Evolutionary conservation across 2,888 invertebrate genomes (phyloP).

Genomic region (Parelbella ahira): DNA sequence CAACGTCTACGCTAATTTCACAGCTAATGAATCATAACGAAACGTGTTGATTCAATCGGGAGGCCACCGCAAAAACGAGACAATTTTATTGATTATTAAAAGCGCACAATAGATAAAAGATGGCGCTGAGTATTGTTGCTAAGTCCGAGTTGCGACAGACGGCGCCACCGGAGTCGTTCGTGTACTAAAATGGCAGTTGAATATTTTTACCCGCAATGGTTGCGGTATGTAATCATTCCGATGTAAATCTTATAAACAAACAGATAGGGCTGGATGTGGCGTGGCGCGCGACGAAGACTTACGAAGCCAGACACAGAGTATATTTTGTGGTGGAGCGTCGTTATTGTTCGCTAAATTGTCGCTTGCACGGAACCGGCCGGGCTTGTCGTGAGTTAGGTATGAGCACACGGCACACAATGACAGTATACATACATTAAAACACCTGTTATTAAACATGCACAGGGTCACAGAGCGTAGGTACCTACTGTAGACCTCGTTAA

Average conservation of each 20-base stretch:
- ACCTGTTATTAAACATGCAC: constrained; percentile 77
- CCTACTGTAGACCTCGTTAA: constrained; percentile 60
- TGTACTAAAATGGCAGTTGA: constrained; percentile 79
- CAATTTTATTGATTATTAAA: constrained; percentile 71
- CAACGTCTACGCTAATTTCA: constrained; percentile 29
- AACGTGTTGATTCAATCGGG: constrained; percentile 29
- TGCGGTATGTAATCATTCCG: constrained; percentile 30
- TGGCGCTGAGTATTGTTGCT: constrained; percentile 75
- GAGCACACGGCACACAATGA: constrained; percentile 66
- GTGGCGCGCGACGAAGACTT: constrained; percentile 46
- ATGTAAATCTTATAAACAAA: constrained; percentile 38
- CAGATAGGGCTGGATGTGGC: constrained; percentile 40
- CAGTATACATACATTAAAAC: constrained; percentile 75
- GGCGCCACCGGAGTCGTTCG: constrained; percentile 77
- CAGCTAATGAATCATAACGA: constrained; percentile 31
- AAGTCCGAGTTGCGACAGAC: constrained; percentile 68
- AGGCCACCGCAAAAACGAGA: constrained; percentile 32
- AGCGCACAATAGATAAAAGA: constrained; percentile 73
- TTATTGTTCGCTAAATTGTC: constrained; percentile 81
- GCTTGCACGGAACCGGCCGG: constrained; percentile 75
- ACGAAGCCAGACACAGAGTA: constrained; percentile 65
- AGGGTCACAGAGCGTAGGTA: constrained; percentile 66
- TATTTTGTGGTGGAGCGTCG: constrained; percentile 74
- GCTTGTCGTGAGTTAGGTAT: constrained; percentile 77
- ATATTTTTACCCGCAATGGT: constrained; percentile 69